phyloP scores from a whole-genome alignment of 2,888 invertebrate genomes.

The Sphecodes monilicornis region DNA sequence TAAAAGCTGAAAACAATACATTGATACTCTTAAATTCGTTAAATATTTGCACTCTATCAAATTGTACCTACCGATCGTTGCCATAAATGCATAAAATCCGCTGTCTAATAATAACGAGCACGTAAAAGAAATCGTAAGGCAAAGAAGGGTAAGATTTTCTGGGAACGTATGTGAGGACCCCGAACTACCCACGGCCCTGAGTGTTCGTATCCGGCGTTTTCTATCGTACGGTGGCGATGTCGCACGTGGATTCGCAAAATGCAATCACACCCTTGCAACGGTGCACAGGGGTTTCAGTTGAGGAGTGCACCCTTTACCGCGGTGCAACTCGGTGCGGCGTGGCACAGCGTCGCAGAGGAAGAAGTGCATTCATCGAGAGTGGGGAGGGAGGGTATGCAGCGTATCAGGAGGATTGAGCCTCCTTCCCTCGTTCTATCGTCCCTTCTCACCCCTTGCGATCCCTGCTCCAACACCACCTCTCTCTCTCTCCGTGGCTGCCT shows the following conservation, averaged over 20 bases:
- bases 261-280: conserved; percentile 65
- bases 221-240: conserved; percentile 32
- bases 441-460: conserved; percentile 45
- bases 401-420: conserved; percentile 78
- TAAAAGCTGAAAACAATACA: too few species aligned
- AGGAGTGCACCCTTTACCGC: conserved; percentile 66
- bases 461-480: conserved; percentile 39
- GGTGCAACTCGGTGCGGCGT: conserved; percentile 40
- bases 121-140: too few species aligned
- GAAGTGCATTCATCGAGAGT: conserved; percentile 74
- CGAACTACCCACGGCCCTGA: conserved; percentile 34
- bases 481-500: conserved; percentile 31
- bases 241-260: conserved; percentile 68
- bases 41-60: too few species aligned
- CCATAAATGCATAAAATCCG: too few species aligned
- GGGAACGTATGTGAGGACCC: background rate
- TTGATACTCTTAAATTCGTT: too few species aligned
- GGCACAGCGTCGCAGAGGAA: conserved; percentile 67
- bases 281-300: conserved; percentile 45
- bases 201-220: conserved; percentile 34
- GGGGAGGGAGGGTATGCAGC: conserved; percentile 60
- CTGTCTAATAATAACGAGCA: too few species aligned
- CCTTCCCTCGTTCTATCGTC: conserved; percentile 50
- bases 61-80: too few species aligned
- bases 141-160: background rate